Percentiles rank a stretch among this genome's conserved stretches.
These are phyloP conservation scores for Vireo altiloquus DNA, from an alignment of 2,113 vertebrate genomes.

Conservation along the genomic window DNA sequence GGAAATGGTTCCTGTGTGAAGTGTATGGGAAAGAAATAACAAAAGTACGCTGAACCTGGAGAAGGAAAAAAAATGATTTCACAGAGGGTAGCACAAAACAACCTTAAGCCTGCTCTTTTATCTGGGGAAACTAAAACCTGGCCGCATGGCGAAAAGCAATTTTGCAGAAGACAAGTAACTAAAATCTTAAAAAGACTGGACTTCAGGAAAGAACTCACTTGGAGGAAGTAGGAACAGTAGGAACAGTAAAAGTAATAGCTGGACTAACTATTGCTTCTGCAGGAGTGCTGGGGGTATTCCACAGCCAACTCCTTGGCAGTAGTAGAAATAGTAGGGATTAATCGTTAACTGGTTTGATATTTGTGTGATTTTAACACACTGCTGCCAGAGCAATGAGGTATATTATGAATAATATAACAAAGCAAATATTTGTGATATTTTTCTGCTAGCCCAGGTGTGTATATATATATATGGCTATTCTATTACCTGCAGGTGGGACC, in stretches of 20 bases:
- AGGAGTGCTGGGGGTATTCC: neutral
- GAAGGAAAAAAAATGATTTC: neutral
- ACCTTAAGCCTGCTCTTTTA: neutral
- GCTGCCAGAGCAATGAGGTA: neutral
- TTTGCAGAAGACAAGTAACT: neutral
- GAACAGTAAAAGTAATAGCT: neutral
- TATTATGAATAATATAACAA: neutral
- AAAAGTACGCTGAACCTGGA: neutral
- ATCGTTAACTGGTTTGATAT: slow-evolving; percentile 11
- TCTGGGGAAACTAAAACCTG: neutral
- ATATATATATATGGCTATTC: neutral
- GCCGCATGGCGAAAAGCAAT: neutral
- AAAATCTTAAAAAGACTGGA: neutral
- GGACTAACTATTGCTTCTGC: neutral
- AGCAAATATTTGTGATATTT: slow-evolving; percentile 18
- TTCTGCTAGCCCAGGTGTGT: neutral
- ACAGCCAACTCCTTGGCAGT: neutral
- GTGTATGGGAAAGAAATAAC: slow-evolving; percentile 54
- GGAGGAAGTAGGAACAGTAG: neutral
- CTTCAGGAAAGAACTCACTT: neutral
- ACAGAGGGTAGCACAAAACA: neutral
- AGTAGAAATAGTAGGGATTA: neutral
- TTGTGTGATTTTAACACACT: slow-evolving; percentile 20
- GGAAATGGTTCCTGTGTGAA: slow-evolving; percentile 46
- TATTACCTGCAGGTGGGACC: neutral